Conservation (phyloP, 2,888 invertebrate genomes). For the Acanthoscelides obtectus region DNA sequence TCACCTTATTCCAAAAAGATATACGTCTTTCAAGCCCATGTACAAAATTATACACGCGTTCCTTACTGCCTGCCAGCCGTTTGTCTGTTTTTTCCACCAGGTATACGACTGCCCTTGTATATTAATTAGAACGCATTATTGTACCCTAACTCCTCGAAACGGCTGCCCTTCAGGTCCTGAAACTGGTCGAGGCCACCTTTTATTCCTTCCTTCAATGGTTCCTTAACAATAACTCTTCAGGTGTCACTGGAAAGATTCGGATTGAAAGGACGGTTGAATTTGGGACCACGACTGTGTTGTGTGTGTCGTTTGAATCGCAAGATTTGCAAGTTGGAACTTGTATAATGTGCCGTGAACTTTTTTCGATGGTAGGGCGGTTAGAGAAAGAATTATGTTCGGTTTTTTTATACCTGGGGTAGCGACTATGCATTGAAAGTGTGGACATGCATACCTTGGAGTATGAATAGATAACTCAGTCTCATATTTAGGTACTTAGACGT, state of each 20-base stretch:
- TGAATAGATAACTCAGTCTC: no score
- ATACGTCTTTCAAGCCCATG: neutral
- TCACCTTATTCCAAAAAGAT: neutral
- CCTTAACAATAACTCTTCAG: slow-evolving; percentile 6
- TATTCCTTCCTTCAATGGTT: slow-evolving; percentile 1
- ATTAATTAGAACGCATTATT: neutral
- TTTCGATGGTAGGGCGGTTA: neutral
- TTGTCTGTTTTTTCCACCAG: neutral
- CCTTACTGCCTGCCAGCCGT: neutral
- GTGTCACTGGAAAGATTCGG: slow-evolving; percentile 1
- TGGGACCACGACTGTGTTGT: neutral
- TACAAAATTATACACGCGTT: neutral
- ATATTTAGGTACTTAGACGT: no score
- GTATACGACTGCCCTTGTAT: neutral
- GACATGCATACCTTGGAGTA: neutral
- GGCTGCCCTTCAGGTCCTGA: neutral
- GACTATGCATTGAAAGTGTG: neutral
- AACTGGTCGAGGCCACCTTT: neutral
- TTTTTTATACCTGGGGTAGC: neutral
- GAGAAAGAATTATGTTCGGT: neutral
- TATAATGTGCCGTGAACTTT: neutral
- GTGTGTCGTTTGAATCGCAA: neutral
- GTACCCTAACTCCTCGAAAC: neutral
- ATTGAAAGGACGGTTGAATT: slow-evolving; percentile 4
- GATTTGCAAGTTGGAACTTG: neutral